phyloP scores from a whole-genome alignment of 2,113 vertebrate genomes.

The Balaenoptera acutorostrata region DNA sequence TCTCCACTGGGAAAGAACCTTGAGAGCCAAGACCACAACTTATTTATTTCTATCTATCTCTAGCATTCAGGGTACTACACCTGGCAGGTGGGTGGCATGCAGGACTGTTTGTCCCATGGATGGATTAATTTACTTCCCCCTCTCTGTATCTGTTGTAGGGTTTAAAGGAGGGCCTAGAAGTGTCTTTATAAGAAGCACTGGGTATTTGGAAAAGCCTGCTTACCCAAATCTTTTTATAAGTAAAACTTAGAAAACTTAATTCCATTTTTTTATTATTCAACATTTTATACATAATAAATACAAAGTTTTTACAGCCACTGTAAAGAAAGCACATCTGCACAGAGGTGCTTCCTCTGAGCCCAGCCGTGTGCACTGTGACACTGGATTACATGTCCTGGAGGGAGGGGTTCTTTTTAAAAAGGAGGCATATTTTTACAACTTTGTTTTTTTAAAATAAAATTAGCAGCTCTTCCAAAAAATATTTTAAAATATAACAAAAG shows the following conservation, averaged over 20 bases:
- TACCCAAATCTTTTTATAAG: conserved; percentile 1
- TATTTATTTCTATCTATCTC: neutral
- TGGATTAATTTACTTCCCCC: neutral
- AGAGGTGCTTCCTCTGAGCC: conserved; percentile 82
- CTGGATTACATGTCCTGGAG: conserved; percentile 77
- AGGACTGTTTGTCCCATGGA: neutral
- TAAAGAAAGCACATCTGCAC: conserved; percentile 89
- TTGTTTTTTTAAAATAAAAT: conserved; percentile 86
- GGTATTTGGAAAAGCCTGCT: neutral
- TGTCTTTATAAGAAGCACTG: neutral
- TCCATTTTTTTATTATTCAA: conserved; percentile 96
- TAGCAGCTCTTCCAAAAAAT: conserved; percentile 90
- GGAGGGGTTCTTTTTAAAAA: conserved; percentile 82
- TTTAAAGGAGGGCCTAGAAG: neutral
- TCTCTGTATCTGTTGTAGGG: neutral
- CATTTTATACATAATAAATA: conserved; percentile 99
- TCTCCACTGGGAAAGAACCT: neutral
- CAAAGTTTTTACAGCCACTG: conserved; percentile 99
- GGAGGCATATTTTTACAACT: conserved; percentile 83
- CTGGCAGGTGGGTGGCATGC: neutral
- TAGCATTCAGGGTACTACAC: neutral
- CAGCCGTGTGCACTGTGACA: conserved; percentile 81
- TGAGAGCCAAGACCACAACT: neutral
- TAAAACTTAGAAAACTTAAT: conserved; percentile 51
- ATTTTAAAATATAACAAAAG: conserved; percentile 85